phyloP scores from a whole-genome alignment of 1,140 invertebrate species.

The Nasonia giraulti region DNA sequence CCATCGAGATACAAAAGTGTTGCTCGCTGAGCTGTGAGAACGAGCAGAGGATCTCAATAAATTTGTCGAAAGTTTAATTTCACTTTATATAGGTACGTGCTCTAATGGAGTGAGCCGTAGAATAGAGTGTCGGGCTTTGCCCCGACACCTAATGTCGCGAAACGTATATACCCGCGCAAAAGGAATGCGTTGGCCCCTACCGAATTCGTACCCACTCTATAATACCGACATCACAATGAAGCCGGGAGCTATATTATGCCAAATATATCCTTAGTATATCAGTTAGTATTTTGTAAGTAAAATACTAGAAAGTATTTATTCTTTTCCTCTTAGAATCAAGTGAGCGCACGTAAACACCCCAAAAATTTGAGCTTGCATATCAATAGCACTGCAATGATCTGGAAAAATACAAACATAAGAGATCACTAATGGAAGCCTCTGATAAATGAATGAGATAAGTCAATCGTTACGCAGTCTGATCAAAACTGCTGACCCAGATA shows the following conservation, averaged over 20 bases:
- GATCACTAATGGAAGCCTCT: background rate
- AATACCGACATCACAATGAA: background rate
- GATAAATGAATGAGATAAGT: background rate
- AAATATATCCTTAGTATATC: background rate
- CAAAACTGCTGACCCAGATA: background rate
- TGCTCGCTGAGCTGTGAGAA: background rate
- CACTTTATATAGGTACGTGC: slow-evolving; percentile 68
- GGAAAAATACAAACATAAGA: background rate
- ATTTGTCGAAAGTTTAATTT: slow-evolving; percentile 68
- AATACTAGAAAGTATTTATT: too few species aligned
- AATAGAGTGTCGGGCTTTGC: background rate
- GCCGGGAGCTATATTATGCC: background rate
- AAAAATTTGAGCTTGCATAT: background rate
- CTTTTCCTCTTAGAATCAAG: too few species aligned
- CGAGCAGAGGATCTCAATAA: slow-evolving; percentile 58
- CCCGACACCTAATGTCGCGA: slow-evolving; percentile 5
- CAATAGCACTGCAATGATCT: background rate
- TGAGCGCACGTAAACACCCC: background rate
- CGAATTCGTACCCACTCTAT: background rate
- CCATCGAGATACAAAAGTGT: background rate
- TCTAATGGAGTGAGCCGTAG: slow-evolving; percentile 56
- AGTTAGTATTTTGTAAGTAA: too few species aligned
- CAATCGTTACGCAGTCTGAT: background rate
- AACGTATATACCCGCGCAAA: background rate
- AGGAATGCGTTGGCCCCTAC: background rate